A percentile compares a stretch with the other conserved stretches of the same genome.
Conservation (phyloP, 1,140 invertebrate species). For the Aradophagus sp. region DNA sequence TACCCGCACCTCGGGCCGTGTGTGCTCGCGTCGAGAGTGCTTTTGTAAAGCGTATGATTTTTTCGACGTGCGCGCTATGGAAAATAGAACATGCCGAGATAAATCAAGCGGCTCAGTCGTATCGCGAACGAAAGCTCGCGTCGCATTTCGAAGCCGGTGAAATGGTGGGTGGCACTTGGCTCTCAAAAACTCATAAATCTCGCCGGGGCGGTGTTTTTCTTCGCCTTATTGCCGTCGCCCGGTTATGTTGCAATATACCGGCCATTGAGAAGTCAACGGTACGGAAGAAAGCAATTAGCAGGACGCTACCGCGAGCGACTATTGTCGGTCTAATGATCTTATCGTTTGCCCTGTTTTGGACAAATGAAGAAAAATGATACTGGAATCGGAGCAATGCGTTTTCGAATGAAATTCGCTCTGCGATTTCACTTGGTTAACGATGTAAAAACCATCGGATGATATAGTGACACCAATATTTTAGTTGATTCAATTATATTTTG, state of each 20-base stretch:
- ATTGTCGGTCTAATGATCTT: constrained; percentile 52
- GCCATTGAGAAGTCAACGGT: constrained; percentile 46
- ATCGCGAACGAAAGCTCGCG: constrained; percentile 29
- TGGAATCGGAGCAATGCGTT: not conserved
- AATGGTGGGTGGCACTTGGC: constrained; percentile 51
- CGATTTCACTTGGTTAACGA: no score
- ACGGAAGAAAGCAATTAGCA: constrained; percentile 55
- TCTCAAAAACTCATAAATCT: constrained; percentile 59
- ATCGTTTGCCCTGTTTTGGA: constrained; percentile 38
- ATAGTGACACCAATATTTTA: no score
- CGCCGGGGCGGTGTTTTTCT: constrained; percentile 40
- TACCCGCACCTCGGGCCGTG: no score
- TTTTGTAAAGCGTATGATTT: constrained; percentile 32
- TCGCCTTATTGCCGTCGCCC: constrained; percentile 49
- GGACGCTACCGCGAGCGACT: constrained; percentile 40
- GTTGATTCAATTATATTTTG: no score
- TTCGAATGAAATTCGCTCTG: no score
- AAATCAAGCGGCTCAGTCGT: constrained; percentile 44
- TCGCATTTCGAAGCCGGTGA: constrained; percentile 49
- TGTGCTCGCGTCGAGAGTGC: constrained; percentile 16
- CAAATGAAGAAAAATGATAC: constrained; percentile 56
- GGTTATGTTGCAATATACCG: constrained; percentile 48
- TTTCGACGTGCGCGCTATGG: constrained; percentile 38
- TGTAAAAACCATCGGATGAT: no score
- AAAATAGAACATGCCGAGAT: constrained; percentile 52